Evolutionary conservation across 2,888 invertebrate genomes (phyloP), one percentile per base, ranked within the genome.

Genomic region (Nymphalis urticae): DNA sequence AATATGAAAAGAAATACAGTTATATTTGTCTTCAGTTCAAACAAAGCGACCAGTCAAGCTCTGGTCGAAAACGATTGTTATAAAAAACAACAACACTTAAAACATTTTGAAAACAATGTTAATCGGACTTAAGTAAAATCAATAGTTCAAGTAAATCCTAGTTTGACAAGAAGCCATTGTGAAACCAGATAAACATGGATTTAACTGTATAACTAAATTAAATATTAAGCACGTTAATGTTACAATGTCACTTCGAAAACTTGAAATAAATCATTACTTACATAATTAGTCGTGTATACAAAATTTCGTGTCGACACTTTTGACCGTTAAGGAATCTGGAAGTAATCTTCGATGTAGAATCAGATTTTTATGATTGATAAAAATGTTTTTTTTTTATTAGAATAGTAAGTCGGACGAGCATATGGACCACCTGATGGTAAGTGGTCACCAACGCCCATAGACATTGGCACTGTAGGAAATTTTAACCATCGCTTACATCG

Each of bases 111-210:
- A 54, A 66, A 61, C 66, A 66, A 61, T 54, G 53, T 51, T 66
- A 61, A 66, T 66, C 66, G 53, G 66, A 42, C 53, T 66, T 66
- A 66, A 61, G 32, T 19, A 61, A 61, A 61, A 61, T 66, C 56
- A 54, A 67, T 58, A 62, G 48, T 62, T 42, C 48, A 66, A 66
- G 53, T 67, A 56, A 62, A 67, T 67, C 67, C 62, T 50, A 67
- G 62, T 67, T 62, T 67, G 67, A 56, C 48, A 50, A 62, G 62
- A 67, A 67, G 67, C 67, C 67, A 54, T 62, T 56, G 56, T 42
- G 56, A 48, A 67, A 50, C 10, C 56, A 62, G 47, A 48, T 53
- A 66, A 54, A 32, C 42, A 24, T 48, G 19, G 51, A 62, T 48
- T 62, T 50, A 62, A 56, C 50, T 63, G 56, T 62, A 56, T 27